Percentiles rank a stretch among this genome's conserved stretches.
These are phyloP conservation scores for Drosophila pullipes DNA, from an alignment of 2,888 invertebrate genomes.

Conservation along the genomic window DNA sequence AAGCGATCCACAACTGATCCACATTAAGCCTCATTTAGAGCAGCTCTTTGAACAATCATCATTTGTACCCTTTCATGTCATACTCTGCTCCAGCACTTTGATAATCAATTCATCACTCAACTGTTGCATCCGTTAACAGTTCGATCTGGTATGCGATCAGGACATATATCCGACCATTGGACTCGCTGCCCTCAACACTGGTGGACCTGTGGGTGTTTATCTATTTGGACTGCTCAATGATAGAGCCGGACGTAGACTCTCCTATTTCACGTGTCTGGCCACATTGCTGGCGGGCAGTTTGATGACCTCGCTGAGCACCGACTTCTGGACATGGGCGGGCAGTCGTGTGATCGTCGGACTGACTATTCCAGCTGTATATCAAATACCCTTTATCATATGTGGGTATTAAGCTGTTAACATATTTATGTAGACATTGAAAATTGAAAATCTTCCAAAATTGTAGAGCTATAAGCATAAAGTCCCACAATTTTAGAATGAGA, in stretches of 20 bases:
- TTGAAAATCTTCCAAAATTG: not conserved
- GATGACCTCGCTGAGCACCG: conserved; percentile 91
- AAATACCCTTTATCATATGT: conserved; percentile 98
- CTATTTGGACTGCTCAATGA: conserved; percentile 94
- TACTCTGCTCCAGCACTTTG: not conserved
- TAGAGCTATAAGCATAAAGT: not conserved
- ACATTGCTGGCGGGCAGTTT: conserved; percentile 93
- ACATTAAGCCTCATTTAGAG: conserved; percentile 49
- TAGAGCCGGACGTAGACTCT: conserved; percentile 93
- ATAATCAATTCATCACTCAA: conserved; percentile 2
- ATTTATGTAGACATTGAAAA: not conserved
- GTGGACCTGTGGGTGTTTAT: conserved; percentile 96
- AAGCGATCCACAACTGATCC: not conserved
- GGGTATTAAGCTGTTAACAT: conserved; percentile 84
- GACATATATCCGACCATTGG: conserved; percentile 95
- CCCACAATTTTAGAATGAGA: not conserved
- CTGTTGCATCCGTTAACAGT: conserved; percentile 85
- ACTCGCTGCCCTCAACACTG: conserved; percentile 93
- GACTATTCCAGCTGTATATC: conserved; percentile 96
- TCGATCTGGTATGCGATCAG: conserved; percentile 94
- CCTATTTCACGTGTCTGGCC: conserved; percentile 94
- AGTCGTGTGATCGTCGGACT: conserved; percentile 94
- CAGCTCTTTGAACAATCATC: conserved; percentile 48
- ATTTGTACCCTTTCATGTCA: conserved; percentile 33
- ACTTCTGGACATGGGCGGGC: conserved; percentile 93